Evolutionary conservation across 2,888 invertebrate species (phyloP), one percentile per base, ranked within the genome.

Genomic region (Cephus pulcher): DNA sequence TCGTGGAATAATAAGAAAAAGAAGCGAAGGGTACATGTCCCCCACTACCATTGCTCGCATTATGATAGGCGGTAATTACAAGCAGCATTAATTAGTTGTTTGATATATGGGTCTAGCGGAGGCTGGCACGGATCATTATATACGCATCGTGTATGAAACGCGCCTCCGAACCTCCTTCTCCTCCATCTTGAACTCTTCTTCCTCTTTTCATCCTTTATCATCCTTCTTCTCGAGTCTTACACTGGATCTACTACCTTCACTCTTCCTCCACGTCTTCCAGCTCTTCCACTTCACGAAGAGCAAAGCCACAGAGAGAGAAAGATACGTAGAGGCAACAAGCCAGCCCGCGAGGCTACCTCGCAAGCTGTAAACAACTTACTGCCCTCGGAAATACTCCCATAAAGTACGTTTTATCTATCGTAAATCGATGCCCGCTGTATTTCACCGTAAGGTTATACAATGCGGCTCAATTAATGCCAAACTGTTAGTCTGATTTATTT

Each of bases 401-500:
- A 91, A 91, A 91, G 88, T 90, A 90, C 88, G 87, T 90, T 90
- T 90, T 90, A 91, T 91, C 90, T 89, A 90, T 90, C 90, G 90
- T 90, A 90, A 91, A 90, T 91, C 91, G 91, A 90, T 90, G 90
- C 85, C 80, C 86, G 87, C 88, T 86, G 88, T 90, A 89, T 90
- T 90, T 90, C 89, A 89, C 88, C 87, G 86, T 77, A 81, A 83
- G 83, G 85, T 89, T 87, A 86, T 87, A 91, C 90, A 90, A 90
- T 90, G 90, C 88, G 87, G 90, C 90, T 90, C 90, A 91, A 90
- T 91, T 91, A 91, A 91, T 91, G 91, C 90, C 90, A 90, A 88
- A 89, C 89, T 84, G 88, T 87, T 88, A 87, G 81, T 84, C 89
- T 91, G 90, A 90, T 90, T 90, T 90, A 90, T 91, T 89, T 88